These are phyloP conservation scores for Rhinichthys klamathensis DNA, from an alignment of 2,113 vertebrate genomes.

Conservation along the genomic window DNA sequence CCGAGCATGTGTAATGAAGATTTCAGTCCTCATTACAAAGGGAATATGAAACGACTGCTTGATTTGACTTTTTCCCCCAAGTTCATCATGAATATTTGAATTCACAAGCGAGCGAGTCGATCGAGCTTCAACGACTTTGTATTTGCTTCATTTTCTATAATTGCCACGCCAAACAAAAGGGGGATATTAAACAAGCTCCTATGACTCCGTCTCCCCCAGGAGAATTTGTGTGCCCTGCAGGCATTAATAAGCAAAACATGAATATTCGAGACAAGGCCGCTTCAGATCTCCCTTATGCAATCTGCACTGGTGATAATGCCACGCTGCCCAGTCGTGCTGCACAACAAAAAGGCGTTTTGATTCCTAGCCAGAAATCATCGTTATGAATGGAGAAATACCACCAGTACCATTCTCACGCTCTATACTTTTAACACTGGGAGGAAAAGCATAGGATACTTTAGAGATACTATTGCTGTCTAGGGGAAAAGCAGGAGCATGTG, in stretches of 20 bases:
- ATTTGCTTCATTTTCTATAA: constrained; percentile 34
- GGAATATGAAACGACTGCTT: background rate
- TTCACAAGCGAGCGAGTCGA: background rate
- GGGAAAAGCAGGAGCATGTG: background rate
- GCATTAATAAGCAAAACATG: constrained; percentile 49
- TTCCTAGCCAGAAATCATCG: background rate
- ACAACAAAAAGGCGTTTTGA: constrained; percentile 3
- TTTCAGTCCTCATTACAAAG: constrained; percentile 22
- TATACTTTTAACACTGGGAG: background rate
- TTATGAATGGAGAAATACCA: background rate
- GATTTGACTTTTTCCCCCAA: background rate
- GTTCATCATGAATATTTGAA: constrained; percentile 41
- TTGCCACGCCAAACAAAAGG: constrained; percentile 22
- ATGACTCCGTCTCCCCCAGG: constrained; percentile 20
- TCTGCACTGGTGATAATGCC: constrained; percentile 31
- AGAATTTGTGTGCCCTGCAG: constrained; percentile 28
- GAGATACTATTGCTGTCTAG: background rate
- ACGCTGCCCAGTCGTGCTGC: background rate
- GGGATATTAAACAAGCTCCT: constrained; percentile 34
- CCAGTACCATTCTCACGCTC: background rate
- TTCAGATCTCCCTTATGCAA: constrained; percentile 36
- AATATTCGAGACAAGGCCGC: constrained; percentile 42
- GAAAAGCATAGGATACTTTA: background rate
- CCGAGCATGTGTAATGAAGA: constrained; percentile 20
- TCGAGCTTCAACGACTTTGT: background rate